Percentiles rank a stretch among this genome's conserved stretches.
These are phyloP conservation scores for Rhynchotus rufescens DNA, from an alignment of 2,797 vertebrate species.

Conservation along the genomic window DNA sequence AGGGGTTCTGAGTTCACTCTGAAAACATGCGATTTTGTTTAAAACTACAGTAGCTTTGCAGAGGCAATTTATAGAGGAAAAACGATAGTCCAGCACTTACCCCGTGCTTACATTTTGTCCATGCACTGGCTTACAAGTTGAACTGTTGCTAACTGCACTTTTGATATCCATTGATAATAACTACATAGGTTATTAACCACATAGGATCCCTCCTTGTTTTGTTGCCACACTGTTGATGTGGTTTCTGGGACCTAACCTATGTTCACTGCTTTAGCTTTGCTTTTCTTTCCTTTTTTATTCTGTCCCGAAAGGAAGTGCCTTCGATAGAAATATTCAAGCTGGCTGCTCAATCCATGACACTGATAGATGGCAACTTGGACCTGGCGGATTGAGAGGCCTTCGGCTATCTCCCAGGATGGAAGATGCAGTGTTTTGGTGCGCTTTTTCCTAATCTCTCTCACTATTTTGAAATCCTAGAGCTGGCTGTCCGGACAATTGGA, in stretches of 20 bases:
- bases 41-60: not conserved
- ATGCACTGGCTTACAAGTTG: not conserved
- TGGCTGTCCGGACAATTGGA: not conserved
- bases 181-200: not conserved
- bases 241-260: constrained; percentile 52
- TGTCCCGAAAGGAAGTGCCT: constrained; percentile 1
- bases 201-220: constrained; percentile 12
- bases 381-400: not conserved
- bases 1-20: not conserved
- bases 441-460: not conserved
- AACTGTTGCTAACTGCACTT: not conserved
- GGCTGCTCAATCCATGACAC: not conserved
- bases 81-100: not conserved
- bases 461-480: not conserved
- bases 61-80: not conserved
- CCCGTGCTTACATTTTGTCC: not conserved
- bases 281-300: not conserved
- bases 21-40: not conserved
- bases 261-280: not conserved
- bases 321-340: not conserved
- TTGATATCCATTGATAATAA: constrained; percentile 19
- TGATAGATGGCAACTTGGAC: not conserved
- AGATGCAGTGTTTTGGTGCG: not conserved
- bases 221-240: constrained; percentile 43
- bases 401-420: not conserved